Conservation (phyloP, 1,140 invertebrate genomes). For the Atta cephalotes region DNA sequence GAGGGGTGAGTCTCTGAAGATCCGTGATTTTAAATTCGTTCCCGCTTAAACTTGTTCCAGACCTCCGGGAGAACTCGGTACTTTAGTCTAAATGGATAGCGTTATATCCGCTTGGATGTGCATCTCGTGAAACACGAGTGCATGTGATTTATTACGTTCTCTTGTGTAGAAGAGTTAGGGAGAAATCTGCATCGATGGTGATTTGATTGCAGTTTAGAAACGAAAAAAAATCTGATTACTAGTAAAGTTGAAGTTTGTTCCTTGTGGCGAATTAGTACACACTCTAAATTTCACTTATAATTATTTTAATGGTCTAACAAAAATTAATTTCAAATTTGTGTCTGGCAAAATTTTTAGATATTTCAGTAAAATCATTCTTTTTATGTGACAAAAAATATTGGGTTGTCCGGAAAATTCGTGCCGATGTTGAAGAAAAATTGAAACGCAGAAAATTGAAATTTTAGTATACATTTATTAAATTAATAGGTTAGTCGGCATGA, state of each 20-base stretch:
- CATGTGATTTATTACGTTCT: slow-evolving; percentile 46
- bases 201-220: neutral
- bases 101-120: slow-evolving; percentile 48
- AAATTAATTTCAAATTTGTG: too few species aligned
- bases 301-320: too few species aligned
- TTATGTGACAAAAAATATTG: too few species aligned
- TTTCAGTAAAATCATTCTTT: too few species aligned
- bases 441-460: too few species aligned
- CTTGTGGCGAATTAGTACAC: too few species aligned
- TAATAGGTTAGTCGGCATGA: too few species aligned
- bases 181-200: neutral
- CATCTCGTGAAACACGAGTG: slow-evolving; percentile 22
- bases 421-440: too few species aligned
- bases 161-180: neutral
- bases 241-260: neutral
- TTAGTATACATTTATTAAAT: too few species aligned
- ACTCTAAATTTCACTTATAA: too few species aligned
- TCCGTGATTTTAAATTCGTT: slow-evolving; percentile 34
- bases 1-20: slow-evolving; percentile 37
- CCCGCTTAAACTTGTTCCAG: slow-evolving; percentile 25
- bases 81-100: slow-evolving; percentile 41
- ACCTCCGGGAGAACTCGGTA: slow-evolving; percentile 30
- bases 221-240: neutral
- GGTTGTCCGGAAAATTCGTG: too few species aligned
- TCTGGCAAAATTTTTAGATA: too few species aligned